A percentile compares a stretch with the other conserved stretches of the same genome.
These are phyloP conservation scores for Chrysolina americana DNA, from an alignment of 2,888 invertebrate genomes.

Conservation along the genomic window DNA sequence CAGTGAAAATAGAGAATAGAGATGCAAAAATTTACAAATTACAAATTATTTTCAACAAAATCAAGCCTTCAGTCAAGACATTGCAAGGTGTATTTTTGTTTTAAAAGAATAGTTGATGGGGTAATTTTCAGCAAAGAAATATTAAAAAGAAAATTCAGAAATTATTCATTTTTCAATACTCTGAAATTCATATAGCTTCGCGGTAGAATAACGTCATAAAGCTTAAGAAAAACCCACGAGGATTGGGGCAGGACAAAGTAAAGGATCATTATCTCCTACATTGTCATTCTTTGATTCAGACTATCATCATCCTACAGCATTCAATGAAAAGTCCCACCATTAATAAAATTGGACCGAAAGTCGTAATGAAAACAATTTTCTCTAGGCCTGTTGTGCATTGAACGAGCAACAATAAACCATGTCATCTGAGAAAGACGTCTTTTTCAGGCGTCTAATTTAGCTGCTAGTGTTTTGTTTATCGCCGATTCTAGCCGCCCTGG, in stretches of 20 bases:
- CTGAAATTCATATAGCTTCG: no score
- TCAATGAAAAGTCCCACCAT: slow-evolving; percentile 34
- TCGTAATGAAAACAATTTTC: slow-evolving; percentile 37
- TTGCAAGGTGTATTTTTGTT: no score
- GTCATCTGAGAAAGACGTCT: slow-evolving; percentile 14
- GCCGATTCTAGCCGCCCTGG: slow-evolving; percentile 41
- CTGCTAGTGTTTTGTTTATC: slow-evolving; percentile 48
- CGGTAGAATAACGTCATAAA: no score
- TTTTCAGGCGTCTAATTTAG: slow-evolving; percentile 38
- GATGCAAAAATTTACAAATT: no score
- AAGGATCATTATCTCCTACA: slow-evolving; percentile 21
- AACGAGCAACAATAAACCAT: slow-evolving; percentile 31
- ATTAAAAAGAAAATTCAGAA: no score
- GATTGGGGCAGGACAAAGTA: neutral
- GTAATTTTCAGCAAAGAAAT: no score
- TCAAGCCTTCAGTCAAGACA: no score
- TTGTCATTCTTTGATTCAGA: slow-evolving; percentile 27
- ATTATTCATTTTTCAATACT: no score
- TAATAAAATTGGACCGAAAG: slow-evolving; percentile 31
- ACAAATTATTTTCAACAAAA: no score
- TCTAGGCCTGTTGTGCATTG: slow-evolving; percentile 20
- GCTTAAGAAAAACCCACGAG: no score
- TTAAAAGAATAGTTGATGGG: no score
- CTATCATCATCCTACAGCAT: slow-evolving; percentile 36
- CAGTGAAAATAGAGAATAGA: no score